Evolutionary conservation across 2,888 invertebrate species (phyloP), one percentile per base, ranked within the genome.

Genomic region (Hemaris fuciformis): DNA sequence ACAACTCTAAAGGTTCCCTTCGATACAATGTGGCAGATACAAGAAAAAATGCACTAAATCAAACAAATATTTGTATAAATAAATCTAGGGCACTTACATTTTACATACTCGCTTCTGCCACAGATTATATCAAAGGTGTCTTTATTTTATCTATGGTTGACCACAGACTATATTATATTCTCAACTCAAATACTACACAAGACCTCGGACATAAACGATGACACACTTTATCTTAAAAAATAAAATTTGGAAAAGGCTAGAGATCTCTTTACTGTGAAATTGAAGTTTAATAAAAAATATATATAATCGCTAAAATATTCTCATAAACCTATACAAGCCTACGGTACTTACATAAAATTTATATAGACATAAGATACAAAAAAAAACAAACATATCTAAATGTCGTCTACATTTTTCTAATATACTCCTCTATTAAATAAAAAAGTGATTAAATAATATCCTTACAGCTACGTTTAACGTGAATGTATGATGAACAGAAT

Each of bases 111-210:
- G 23, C n/a, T 38, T 23, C 18, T 48, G 57, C 18, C 57, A 46
- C 45, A 34, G 57, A 57, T 22, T 53, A n/a, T n/a, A 60, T 38
- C 61, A 61, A 46, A 46, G 45, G 48, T 25, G 48, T 38, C 13
- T 57, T 61, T 25, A 43, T 18, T 41, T 70, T 78, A 74, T 78
- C 88, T 81, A 85, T 84, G 89, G 89, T 89, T 86, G 75, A 89
- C 89, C 89, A 90, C 80, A 89, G 89, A 88, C 79, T 74, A 79
- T 78, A 77, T 84, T 83, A 85, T 83, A 85, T 80, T 79, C 76
- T 75, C 73, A 62, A 73, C 75, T 73, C 72, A 75, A 73, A 74
- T 41, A 64, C 38, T 62, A 34, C 60, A 66, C n/a, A 63, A 65
- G 60, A 65, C 64, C 59, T 58, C 66, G 63, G 59, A 57, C 63